These are phyloP conservation scores for Troides oblongomaculatus DNA, from an alignment of 2,888 invertebrate genomes.

Conservation along the genomic window DNA sequence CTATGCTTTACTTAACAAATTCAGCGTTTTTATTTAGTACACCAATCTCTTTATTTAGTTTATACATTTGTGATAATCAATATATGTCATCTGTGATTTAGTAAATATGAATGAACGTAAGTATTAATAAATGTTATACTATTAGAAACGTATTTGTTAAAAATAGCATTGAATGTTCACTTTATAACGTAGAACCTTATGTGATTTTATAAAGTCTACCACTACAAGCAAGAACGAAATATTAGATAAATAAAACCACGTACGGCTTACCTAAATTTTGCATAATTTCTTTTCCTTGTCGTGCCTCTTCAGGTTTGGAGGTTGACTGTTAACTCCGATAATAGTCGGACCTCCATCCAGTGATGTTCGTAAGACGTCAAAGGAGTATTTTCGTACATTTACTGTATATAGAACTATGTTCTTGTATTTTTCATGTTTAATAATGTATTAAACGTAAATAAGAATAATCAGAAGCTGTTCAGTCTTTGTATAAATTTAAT, in stretches of 20 bases:
- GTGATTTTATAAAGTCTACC: too few species aligned
- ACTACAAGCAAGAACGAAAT: too few species aligned
- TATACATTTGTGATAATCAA: background rate
- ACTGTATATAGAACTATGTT: background rate
- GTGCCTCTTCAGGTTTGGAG: too few species aligned
- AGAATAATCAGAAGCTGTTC: too few species aligned
- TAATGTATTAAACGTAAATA: too few species aligned
- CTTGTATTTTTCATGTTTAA: background rate
- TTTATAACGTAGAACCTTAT: background rate
- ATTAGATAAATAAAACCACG: too few species aligned
- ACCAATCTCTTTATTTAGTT: background rate
- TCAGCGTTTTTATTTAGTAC: background rate
- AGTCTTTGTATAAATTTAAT: background rate
- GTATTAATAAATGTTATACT: constrained; percentile 4
- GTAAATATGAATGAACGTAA: constrained; percentile 24
- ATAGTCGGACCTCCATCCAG: too few species aligned
- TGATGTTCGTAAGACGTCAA: too few species aligned
- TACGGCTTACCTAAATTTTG: too few species aligned
- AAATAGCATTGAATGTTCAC: background rate
- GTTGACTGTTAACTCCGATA: too few species aligned
- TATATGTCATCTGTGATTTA: background rate
- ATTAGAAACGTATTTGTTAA: background rate
- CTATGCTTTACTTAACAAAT: constrained; percentile 4
- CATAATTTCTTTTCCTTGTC: too few species aligned
- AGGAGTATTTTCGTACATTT: background rate